These are phyloP conservation scores for Ceryle rudis DNA, from an alignment of 2,797 vertebrate genomes.

Conservation along the genomic window DNA sequence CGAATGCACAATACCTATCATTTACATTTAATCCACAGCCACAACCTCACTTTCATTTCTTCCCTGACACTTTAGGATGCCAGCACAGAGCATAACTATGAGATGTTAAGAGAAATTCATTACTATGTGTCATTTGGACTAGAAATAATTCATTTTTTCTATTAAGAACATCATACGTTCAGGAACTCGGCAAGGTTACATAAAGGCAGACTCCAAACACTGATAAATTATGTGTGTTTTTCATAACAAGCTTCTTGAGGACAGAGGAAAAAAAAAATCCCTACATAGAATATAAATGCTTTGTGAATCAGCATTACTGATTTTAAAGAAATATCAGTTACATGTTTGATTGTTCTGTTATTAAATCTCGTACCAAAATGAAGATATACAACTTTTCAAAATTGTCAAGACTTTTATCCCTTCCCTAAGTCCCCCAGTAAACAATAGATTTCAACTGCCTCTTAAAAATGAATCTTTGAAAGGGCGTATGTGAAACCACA, in stretches of 20 bases:
- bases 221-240: conserved; percentile 45
- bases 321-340: conserved; percentile 1
- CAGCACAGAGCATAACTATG: neutral
- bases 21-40: conserved; percentile 31
- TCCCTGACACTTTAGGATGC: conserved; percentile 27
- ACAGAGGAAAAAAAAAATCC: neutral
- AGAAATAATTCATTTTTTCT: conserved; percentile 65
- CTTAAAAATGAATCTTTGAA: neutral
- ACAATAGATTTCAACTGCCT: neutral
- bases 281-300: neutral
- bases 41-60: conserved; percentile 27
- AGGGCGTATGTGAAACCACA: neutral
- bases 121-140: conserved; percentile 3
- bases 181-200: conserved; percentile 18
- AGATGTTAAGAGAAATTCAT: conserved; percentile 47
- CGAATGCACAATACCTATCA: neutral
- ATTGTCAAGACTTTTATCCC: neutral
- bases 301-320: neutral
- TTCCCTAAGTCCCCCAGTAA: neutral
- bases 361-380: neutral
- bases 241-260: conserved; percentile 26
- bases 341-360: neutral
- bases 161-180: conserved; percentile 29
- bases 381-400: neutral
- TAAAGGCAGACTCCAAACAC: conserved; percentile 32